Evolutionary conservation across 2,888 invertebrate genomes (phyloP).

Genomic region (Drosophila maculinotata): DNA sequence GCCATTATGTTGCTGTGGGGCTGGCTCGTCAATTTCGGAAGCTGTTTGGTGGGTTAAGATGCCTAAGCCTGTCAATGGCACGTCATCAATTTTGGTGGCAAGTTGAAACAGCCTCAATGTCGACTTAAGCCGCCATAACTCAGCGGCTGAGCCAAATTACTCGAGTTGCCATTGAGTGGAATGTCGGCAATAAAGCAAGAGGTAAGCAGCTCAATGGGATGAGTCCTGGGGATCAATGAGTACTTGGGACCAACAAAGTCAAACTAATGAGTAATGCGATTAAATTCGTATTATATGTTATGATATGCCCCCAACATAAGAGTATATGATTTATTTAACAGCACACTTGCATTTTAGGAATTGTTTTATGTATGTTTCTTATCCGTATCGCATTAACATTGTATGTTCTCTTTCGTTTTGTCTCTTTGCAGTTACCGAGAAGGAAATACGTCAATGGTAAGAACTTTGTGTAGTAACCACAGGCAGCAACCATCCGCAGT

Average conservation of each 20-base stretch:
- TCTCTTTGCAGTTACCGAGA: slow-evolving; percentile 93
- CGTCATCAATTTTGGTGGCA: slow-evolving; percentile 60
- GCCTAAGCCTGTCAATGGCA: slow-evolving; percentile 56
- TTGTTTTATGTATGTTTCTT: no score
- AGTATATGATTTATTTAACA: not conserved
- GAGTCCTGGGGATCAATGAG: not conserved
- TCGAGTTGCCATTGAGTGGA: slow-evolving; percentile 9
- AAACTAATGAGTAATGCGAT: slow-evolving; percentile 6
- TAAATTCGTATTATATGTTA: not conserved
- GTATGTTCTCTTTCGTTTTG: slow-evolving; percentile 60
- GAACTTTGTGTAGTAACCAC: slow-evolving; percentile 73
- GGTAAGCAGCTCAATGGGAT: slow-evolving; percentile 26
- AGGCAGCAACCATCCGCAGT: not conserved
- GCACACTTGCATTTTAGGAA: not conserved
- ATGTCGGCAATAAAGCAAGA: slow-evolving; percentile 19
- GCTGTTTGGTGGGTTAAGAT: slow-evolving; percentile 2
- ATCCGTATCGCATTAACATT: no score
- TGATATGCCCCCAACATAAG: not conserved
- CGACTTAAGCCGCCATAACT: slow-evolving; percentile 64
- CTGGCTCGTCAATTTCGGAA: slow-evolving; percentile 4
- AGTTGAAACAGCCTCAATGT: slow-evolving; percentile 30
- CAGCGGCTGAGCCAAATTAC: slow-evolving; percentile 59
- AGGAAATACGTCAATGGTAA: slow-evolving; percentile 95
- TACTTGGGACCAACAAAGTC: not conserved
- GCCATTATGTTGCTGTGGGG: slow-evolving; percentile 9